phyloP scores from a whole-genome alignment of 2,113 vertebrate species.

The Calonectris borealis region DNA sequence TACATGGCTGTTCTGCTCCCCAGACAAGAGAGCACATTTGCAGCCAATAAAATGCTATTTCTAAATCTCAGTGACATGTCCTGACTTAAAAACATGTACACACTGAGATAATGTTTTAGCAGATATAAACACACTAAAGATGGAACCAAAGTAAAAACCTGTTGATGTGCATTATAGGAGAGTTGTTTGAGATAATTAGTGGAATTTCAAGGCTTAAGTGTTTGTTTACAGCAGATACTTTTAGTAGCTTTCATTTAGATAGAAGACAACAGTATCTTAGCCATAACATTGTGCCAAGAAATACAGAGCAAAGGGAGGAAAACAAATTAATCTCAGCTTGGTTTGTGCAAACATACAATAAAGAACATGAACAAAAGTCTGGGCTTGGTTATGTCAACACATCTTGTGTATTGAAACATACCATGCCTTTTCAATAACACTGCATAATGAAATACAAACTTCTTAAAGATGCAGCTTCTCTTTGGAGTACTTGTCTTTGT shows the following conservation, averaged over 20 bases:
- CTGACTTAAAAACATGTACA: background rate
- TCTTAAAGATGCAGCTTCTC: background rate
- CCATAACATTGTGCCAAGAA: background rate
- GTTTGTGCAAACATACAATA: background rate
- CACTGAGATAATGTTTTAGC: background rate
- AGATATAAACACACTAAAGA: background rate
- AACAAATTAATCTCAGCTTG: background rate
- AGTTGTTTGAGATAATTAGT: background rate
- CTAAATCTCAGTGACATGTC: background rate
- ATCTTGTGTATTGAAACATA: background rate
- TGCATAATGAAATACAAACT: background rate
- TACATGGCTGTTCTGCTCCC: background rate
- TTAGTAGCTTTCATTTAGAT: no score
- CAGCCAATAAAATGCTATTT: background rate
- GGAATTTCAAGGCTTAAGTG: background rate
- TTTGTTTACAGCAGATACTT: background rate
- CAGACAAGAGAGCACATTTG: background rate
- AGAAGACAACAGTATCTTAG: background rate
- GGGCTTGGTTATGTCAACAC: background rate
- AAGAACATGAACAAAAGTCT: background rate
- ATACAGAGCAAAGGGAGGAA: background rate
- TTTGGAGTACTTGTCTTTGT: background rate
- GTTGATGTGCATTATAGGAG: background rate
- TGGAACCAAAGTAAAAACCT: background rate
- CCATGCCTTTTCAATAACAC: background rate